Base-by-base conservation (phyloP, 1,140 invertebrate genomes). In the Sycophila sp. region DNA sequence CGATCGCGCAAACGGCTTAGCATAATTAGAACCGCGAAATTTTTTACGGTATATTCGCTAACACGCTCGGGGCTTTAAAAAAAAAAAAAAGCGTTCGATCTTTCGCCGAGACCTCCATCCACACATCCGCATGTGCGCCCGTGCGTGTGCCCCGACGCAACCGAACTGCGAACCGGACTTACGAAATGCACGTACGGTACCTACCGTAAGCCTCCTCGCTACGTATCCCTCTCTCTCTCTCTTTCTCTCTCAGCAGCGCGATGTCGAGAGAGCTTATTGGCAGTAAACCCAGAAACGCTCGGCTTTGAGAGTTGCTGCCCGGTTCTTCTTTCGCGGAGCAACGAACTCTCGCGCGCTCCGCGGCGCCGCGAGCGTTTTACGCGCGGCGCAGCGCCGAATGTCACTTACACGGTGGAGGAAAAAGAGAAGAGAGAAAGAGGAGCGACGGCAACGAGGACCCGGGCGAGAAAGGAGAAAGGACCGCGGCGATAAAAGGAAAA, bases 301-400 rank as follows among this genome's bases (percentile, higher is more conserved):
- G 73, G 70, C 75, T 66, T 76, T 58, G 34, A 19, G 38, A 72
- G 74, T 22, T 49, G n/a, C 30, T 49, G 45, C 28, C 49, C 34
- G 38, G 65, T 59, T 81, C 79, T 82, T 81, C 78, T 81, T 81
- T 78, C 69, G 78, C 76, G 45, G 81, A 77, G 77, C 82, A 83
- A 82, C 76, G 80, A 83, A 82, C 81, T 82, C 81, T 73, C 69
- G 56, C 17, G 51, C 47, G 59, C 69, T 74, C 73, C 71, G 65
- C 71, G 73, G 73, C 74, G 72, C 72, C 72, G 75, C 73, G 72
- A 71, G 71, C 17, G n/a, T n/a, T n/a, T n/a, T n/a, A n/a, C 11
- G 28, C 11, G 34, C 15, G 36, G 36, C n/a, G 22, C n/a, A 30
- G 36, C 15, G 22, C 38, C 55, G 7, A 60, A 69, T 69, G 45